Evolutionary conservation across 2,113 vertebrate species (phyloP).

Genomic region (Pseudorhombus dupliciocellatus): DNA sequence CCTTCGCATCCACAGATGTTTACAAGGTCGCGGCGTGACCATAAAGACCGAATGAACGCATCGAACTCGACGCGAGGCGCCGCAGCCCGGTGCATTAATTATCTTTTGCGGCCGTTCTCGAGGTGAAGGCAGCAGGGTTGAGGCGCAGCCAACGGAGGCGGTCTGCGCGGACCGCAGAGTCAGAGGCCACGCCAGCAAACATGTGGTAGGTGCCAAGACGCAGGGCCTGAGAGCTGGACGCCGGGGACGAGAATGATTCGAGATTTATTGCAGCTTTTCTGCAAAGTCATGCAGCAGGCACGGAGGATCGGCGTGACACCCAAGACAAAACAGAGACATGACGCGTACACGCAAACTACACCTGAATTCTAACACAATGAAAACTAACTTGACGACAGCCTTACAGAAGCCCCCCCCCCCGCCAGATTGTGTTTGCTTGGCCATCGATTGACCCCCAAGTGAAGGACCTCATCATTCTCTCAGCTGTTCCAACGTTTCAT

Average conservation of each 20-base stretch:
- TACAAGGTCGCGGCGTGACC: conserved; percentile 65
- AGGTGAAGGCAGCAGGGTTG: conserved; percentile 60
- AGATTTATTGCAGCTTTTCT: conserved; percentile 61
- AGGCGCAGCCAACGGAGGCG: conserved; percentile 52
- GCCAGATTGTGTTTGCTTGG: conserved; percentile 66
- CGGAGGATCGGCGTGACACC: background rate
- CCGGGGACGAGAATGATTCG: conserved; percentile 45
- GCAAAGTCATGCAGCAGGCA: conserved; percentile 64
- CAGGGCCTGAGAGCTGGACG: conserved; percentile 52
- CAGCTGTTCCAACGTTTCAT: conserved; percentile 67
- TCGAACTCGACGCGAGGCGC: conserved; percentile 14
- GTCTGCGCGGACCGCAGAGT: conserved; percentile 60
- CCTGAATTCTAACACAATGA: conserved; percentile 28
- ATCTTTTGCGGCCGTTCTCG: conserved; percentile 61
- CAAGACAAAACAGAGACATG: background rate
- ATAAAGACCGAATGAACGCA: conserved; percentile 35
- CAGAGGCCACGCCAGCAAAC: conserved; percentile 65
- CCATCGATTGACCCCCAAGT: conserved; percentile 75
- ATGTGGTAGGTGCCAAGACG: conserved; percentile 67
- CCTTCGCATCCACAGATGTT: conserved; percentile 63
- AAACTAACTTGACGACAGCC: conserved; percentile 28
- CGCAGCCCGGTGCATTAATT: conserved; percentile 62
- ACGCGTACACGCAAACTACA: background rate
- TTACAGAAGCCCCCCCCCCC: conserved; percentile 29
- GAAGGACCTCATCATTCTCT: conserved; percentile 80